Evolutionary conservation across 2,888 invertebrate species (phyloP), one percentile per base, ranked within the genome.

Genomic region (Zeuzera pyrina): DNA sequence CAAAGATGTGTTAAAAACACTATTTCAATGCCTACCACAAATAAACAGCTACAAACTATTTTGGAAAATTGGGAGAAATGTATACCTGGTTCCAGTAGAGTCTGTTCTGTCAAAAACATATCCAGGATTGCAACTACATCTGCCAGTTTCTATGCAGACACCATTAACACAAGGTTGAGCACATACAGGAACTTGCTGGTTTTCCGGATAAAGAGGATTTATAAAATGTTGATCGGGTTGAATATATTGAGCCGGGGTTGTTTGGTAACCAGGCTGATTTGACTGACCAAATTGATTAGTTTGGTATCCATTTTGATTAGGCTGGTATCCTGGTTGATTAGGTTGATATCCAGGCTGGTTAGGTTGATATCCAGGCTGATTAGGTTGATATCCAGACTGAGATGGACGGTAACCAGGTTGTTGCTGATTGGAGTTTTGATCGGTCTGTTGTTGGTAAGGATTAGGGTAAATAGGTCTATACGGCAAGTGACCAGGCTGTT

Each of bases 101-200:
- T 83, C 71, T 1, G 50, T 47, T n/a, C 40, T 64, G 40, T 87
- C 86, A 15, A 51, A 35, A 1, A 69, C 42, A 35, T 85, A 88
- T 22, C 88, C 89, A 7, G 66, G 38, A 34, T 84, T 79, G 41
- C 88, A 89, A 4, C 72, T 70, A 56, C 92, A 93, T 19, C 43
- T 54, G 36, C 74, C 67, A 1, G 52, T 51, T 31, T 52, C 67
- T 5, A 86, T 83, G 55, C 92, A 93, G 15, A 84, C 71, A 11
- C 90, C 91, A 46, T 92, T 91, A 31, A 88, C 58, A 45, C 92
- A 93, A 5, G 87, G 87, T 13, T 79, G 71, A 2, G 87, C 83
- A 52, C 92, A 92, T 70, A 35, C n/a, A 32, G 27, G 4, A 6
- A 8, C n/a, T 28, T 15, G 15, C 12, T 15, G 3, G 15, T 15